A percentile compares a stretch with the other conserved stretches of the same genome.
These are phyloP conservation scores for Tokudaia tokunoshimensis DNA, from an alignment of 2,797 vertebrate genomes.

Conservation along the genomic window DNA sequence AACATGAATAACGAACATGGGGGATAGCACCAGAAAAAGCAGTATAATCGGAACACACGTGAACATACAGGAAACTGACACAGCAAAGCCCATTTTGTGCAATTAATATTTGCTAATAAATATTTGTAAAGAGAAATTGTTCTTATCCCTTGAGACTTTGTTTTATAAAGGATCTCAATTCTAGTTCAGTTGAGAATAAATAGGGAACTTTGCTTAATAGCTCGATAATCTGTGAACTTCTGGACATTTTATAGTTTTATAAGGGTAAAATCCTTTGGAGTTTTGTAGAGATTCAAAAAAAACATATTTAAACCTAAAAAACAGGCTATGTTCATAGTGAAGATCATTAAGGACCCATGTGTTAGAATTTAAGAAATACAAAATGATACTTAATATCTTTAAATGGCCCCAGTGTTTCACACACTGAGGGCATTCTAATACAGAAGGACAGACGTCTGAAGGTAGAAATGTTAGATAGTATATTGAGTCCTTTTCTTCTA, in stretches of 20 bases:
- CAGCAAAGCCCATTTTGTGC: background rate
- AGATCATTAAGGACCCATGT: background rate
- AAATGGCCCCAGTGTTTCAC: background rate
- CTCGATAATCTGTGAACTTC: background rate
- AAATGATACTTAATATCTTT: background rate
- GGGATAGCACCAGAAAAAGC: background rate
- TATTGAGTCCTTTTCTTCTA: background rate
- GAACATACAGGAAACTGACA: background rate
- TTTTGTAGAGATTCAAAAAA: background rate
- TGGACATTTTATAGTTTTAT: conserved; percentile 3
- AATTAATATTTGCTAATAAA: background rate
- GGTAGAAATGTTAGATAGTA: background rate
- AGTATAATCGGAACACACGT: background rate
- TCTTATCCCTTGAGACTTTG: background rate
- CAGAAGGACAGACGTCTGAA: background rate
- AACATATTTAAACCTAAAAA: background rate
- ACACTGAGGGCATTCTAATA: background rate
- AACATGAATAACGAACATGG: background rate
- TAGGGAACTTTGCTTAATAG: background rate
- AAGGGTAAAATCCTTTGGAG: background rate
- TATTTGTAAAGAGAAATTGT: background rate
- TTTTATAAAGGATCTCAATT: background rate
- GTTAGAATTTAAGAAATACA: background rate
- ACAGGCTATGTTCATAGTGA: background rate
- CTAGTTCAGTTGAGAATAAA: background rate